phyloP scores from a whole-genome alignment of 2,797 vertebrate genomes.

The Limosa lapponica region DNA sequence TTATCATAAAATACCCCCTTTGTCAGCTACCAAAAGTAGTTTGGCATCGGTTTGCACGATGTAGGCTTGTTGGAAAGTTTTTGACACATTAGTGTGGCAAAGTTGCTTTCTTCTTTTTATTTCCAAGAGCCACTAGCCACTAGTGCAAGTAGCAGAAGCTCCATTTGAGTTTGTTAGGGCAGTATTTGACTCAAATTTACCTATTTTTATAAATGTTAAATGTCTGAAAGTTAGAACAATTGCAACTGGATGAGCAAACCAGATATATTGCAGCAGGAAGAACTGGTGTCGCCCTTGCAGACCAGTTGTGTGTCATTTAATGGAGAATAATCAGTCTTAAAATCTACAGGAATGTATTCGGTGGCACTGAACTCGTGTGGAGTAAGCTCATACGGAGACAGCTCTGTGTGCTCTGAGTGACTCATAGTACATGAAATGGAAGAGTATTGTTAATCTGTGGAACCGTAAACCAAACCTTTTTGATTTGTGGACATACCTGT shows the following conservation, averaged over 20 bases:
- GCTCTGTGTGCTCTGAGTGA: neutral
- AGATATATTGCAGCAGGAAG: neutral
- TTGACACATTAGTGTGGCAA: fast-evolving
- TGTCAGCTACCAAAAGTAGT: neutral
- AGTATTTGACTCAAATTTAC: neutral
- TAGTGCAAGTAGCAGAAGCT: neutral
- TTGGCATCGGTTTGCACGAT: neutral
- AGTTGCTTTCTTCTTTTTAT: neutral
- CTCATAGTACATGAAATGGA: neutral
- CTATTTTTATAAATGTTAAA: neutral
- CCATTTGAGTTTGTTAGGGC: neutral
- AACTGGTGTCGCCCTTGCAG: neutral
- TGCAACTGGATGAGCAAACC: neutral
- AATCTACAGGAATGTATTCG: neutral
- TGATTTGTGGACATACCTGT: neutral
- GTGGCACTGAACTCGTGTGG: neutral
- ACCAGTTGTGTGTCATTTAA: neutral
- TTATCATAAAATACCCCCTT: neutral
- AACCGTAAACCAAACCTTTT: neutral
- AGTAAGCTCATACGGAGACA: fast-evolving
- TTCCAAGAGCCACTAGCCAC: neutral
- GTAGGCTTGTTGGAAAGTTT: neutral
- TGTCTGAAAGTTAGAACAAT: neutral
- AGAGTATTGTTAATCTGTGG: neutral
- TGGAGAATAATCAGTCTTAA: neutral